Conservation (phyloP, 1,140 invertebrate genomes). For the Mylabris phalerata region DNA sequence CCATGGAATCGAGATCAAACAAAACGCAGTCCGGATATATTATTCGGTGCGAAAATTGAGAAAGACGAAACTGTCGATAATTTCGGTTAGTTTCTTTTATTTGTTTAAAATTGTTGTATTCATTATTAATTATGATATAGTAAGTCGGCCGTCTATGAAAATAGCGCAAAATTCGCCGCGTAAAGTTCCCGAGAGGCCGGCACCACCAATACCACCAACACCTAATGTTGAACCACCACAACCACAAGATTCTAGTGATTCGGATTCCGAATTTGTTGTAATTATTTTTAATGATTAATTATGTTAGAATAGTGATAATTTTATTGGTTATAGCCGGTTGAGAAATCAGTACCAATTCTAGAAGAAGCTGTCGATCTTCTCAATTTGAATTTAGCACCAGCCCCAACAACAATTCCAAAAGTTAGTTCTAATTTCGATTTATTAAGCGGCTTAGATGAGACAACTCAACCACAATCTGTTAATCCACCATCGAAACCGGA, state of each 20-base stretch:
- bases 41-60: slow-evolving; percentile 77
- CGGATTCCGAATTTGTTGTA: slow-evolving; percentile 23
- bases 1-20: slow-evolving; percentile 67
- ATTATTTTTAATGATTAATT: not conserved
- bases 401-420: not conserved
- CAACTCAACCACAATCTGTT: too few species aligned
- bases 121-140: slow-evolving; percentile 6
- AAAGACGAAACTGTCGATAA: slow-evolving; percentile 76
- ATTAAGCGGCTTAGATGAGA: slow-evolving; percentile 48
- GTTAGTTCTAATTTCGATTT: slow-evolving; percentile 53
- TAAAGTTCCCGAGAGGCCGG: slow-evolving; percentile 26
- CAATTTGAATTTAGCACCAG: slow-evolving; percentile 43
- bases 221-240: slow-evolving; percentile 26
- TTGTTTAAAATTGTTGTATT: not conserved
- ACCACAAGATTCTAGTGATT: slow-evolving; percentile 29
- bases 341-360: slow-evolving; percentile 16
- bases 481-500: not conserved
- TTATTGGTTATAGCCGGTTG: slow-evolving; percentile 1
- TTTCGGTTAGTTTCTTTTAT: slow-evolving; percentile 50
- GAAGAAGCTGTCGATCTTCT: slow-evolving; percentile 45
- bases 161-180: slow-evolving; percentile 18
- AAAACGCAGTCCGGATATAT: slow-evolving; percentile 50
- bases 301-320: not conserved
- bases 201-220: slow-evolving; percentile 39
- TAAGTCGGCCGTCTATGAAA: slow-evolving; percentile 27